phyloP scores from a whole-genome alignment of 2,888 invertebrate species.

The Galerucella nymphaeae region DNA sequence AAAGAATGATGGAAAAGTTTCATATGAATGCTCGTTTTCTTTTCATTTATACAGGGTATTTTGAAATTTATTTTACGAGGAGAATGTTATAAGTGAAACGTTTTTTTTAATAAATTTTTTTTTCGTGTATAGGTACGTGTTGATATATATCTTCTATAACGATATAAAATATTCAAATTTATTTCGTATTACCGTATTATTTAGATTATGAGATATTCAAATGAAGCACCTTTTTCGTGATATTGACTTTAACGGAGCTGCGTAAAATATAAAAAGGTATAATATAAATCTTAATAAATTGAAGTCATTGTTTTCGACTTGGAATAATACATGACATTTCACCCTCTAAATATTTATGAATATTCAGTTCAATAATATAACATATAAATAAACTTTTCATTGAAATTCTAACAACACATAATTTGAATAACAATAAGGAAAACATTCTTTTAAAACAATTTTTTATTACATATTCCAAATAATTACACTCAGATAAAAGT shows the following conservation, averaged over 20 bases:
- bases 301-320: background rate
- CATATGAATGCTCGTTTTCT: too few relatives aligned
- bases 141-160: background rate
- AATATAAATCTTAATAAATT: background rate
- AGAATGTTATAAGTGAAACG: too few relatives aligned
- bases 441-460: too few relatives aligned
- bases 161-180: background rate
- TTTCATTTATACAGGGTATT: too few relatives aligned
- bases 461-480: too few relatives aligned
- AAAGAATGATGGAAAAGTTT: background rate
- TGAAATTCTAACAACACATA: too few relatives aligned
- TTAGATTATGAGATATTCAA: constrained; percentile 1
- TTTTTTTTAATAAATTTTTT: background rate
- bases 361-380: background rate
- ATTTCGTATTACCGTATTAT: background rate
- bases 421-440: too few relatives aligned
- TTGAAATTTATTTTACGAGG: too few relatives aligned
- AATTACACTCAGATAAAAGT: too few relatives aligned
- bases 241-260: background rate
- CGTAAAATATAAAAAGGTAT: background rate
- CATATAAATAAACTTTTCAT: too few relatives aligned
- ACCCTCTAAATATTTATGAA: background rate
- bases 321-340: background rate
- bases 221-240: background rate
- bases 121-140: background rate